Conservation (phyloP, 2,797 vertebrate genomes). For the Gastrophryne carolinensis region DNA sequence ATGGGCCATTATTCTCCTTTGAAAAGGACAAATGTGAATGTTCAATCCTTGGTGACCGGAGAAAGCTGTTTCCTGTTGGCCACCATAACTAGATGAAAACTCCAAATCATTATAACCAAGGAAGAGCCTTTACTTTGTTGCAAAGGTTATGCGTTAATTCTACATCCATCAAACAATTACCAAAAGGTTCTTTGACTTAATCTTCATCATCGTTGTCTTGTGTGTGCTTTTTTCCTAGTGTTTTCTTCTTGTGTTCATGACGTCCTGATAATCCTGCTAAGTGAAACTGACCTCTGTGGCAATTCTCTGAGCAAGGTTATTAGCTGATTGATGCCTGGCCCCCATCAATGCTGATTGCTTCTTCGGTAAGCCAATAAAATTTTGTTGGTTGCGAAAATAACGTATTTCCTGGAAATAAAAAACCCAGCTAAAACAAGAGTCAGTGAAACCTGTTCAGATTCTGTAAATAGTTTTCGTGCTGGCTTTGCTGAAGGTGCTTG, state of each 20-base stretch:
- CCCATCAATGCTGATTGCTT: background rate
- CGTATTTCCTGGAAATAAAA: constrained; percentile 9
- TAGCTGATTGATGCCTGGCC: constrained; percentile 36
- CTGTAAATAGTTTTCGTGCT: background rate
- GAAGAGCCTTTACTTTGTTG: too few species aligned
- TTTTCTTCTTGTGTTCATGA: background rate
- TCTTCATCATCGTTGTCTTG: background rate
- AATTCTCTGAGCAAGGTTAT: constrained; percentile 21
- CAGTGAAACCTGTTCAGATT: background rate
- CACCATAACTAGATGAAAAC: too few species aligned
- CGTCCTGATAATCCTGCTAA: constrained; percentile 21
- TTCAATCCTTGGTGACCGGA: too few species aligned
- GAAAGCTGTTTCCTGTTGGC: too few species aligned
- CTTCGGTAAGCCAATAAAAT: background rate
- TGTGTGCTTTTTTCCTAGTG: background rate
- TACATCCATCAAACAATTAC: background rate
- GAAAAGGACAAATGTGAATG: too few species aligned
- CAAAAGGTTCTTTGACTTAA: background rate
- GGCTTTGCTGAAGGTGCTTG: background rate
- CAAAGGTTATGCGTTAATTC: background rate
- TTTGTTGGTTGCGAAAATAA: constrained; percentile 11
- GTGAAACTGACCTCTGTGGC: constrained; percentile 14
- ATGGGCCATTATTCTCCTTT: too few species aligned
- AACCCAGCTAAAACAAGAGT: background rate
- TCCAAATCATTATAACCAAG: too few species aligned